phyloP scores from a whole-genome alignment of 2,113 vertebrate genomes.

The Nannobrachium achirus region DNA sequence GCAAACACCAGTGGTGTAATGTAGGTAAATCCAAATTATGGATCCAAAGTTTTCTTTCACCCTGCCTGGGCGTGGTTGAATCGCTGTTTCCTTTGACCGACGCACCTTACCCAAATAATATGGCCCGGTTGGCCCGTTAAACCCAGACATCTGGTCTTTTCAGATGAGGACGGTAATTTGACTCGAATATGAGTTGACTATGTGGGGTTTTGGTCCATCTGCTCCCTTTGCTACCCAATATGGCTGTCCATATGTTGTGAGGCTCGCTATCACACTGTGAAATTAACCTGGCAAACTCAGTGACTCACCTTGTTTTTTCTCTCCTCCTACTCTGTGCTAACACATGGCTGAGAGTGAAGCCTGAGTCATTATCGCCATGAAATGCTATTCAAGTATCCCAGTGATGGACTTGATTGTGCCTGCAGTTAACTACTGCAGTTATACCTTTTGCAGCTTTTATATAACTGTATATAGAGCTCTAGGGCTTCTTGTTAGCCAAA shows the following conservation, averaged over 20 bases:
- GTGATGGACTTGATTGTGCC: not conserved
- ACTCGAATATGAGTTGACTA: constrained; percentile 28
- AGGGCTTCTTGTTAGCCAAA: not conserved
- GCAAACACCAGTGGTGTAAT: no score
- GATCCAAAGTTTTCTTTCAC: no score
- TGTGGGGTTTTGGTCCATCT: constrained; percentile 53
- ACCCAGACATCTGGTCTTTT: constrained; percentile 3
- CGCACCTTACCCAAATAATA: constrained; percentile 3
- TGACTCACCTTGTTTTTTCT: constrained; percentile 19
- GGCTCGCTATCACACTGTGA: constrained; percentile 29
- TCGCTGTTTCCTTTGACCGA: no score
- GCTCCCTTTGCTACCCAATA: constrained; percentile 49
- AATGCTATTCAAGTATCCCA: not conserved
- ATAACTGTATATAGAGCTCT: not conserved
- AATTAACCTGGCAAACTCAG: constrained; percentile 29
- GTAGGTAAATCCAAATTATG: no score
- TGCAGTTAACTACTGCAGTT: no score
- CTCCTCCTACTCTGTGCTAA: constrained; percentile 24
- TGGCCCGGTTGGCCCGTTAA: constrained; percentile 2
- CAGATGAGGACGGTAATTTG: constrained; percentile 11
- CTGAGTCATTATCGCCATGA: not conserved
- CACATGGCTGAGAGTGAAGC: not conserved
- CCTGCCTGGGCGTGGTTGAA: no score
- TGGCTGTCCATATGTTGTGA: constrained; percentile 48
- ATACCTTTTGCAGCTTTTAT: not conserved